Evolutionary conservation across 64 coral and sea anemone species (phyloP).

Genomic region (Montipora capricornis): DNA sequence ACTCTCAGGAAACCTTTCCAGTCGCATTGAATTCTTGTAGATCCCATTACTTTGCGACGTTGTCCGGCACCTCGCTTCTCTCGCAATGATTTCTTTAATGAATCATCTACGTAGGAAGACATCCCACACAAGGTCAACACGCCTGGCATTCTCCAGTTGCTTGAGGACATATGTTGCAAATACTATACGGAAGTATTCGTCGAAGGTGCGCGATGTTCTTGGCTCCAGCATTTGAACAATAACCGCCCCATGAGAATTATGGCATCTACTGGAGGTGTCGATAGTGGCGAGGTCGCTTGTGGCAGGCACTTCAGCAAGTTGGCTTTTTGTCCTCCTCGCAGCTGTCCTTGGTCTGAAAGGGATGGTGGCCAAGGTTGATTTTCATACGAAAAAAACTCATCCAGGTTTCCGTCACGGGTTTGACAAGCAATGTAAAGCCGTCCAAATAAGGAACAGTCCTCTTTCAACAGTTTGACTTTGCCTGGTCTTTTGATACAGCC

Average conservation of each 20-base stretch:
- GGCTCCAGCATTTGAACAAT: slow-evolving; percentile 67
- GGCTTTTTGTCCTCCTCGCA: slow-evolving; percentile 70
- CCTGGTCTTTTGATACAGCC: slow-evolving; percentile 18
- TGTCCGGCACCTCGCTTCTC: no score
- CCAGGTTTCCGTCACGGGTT: slow-evolving; percentile 5
- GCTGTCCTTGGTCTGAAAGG: slow-evolving; percentile 67
- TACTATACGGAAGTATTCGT: no score
- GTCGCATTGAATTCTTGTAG: no score
- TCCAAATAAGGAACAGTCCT: slow-evolving; percentile 26
- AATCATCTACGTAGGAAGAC: no score
- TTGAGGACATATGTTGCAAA: no score
- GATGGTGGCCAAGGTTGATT: slow-evolving; percentile 73
- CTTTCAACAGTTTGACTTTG: slow-evolving; percentile 28
- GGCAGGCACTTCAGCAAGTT: slow-evolving; percentile 71
- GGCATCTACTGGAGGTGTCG: slow-evolving; percentile 65
- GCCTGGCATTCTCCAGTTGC: no score
- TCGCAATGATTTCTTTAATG: no score
- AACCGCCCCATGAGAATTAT: slow-evolving; percentile 59
- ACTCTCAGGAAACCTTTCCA: no score
- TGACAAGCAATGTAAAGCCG: slow-evolving; percentile 25
- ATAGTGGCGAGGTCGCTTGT: slow-evolving; percentile 63
- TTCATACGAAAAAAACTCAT: slow-evolving; percentile 59
- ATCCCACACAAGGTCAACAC: no score
- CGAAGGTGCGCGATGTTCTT: slow-evolving; percentile 52
- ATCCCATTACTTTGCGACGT: no score